phyloP scores from a whole-genome alignment of 2,888 invertebrate species.

The Chydorus sphaericus region DNA sequence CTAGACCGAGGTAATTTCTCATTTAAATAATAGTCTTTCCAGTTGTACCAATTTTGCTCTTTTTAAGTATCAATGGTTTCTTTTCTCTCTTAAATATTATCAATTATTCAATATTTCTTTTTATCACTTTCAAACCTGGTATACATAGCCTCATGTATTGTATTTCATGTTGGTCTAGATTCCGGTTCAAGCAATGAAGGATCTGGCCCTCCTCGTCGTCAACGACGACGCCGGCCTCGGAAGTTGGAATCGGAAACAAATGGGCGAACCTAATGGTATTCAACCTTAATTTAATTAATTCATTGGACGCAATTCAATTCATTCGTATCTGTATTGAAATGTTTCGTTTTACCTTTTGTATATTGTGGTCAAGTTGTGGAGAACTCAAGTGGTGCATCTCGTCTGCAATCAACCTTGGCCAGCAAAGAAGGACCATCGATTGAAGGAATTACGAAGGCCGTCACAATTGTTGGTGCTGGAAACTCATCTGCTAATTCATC shows the following conservation, averaged over 20 bases:
- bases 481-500: neutral
- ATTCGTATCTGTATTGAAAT: neutral
- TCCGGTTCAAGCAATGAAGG: conserved; percentile 46
- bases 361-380: too few relatives aligned
- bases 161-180: conserved; percentile 27
- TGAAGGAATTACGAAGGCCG: conserved; percentile 12
- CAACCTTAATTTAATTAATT: neutral
- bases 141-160: neutral
- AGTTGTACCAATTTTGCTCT: neutral
- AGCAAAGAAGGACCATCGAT: conserved; percentile 28
- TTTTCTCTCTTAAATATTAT: neutral
- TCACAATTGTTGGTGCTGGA: conserved; percentile 2
- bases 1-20: conserved; percentile 50
- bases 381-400: neutral
- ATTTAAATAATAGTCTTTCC: neutral
- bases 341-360: too few relatives aligned
- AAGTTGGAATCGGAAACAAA: conserved; percentile 20
- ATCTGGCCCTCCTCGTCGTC: conserved; percentile 35
- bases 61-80: neutral
- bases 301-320: neutral
- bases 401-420: conserved; percentile 24
- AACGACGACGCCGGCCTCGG: conserved; percentile 32
- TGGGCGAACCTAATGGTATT: neutral
- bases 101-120: neutral
- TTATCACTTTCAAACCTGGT: neutral